phyloP scores from a whole-genome alignment of 2,113 vertebrate species.

The Syngnathus scovelli region DNA sequence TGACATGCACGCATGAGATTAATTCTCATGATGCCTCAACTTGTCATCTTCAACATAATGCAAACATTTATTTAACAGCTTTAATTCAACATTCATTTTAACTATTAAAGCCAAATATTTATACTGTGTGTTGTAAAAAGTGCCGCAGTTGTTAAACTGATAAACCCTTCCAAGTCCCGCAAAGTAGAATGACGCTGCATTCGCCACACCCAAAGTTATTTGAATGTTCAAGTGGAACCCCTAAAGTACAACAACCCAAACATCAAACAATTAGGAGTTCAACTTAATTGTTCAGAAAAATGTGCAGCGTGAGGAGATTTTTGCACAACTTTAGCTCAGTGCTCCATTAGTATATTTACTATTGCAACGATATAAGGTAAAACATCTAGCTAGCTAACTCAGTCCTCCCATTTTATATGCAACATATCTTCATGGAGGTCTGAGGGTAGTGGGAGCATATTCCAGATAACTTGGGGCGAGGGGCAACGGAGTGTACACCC shows the following conservation, averaged over 20 bases:
- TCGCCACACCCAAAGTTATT: conserved; percentile 33
- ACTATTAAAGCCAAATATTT: conserved; percentile 16
- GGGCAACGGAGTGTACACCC: background rate
- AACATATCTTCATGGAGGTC: background rate
- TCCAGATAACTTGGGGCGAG: background rate
- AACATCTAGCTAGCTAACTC: background rate
- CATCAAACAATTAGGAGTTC: background rate
- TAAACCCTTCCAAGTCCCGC: background rate
- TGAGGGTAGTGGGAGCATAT: background rate
- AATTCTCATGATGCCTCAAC: background rate
- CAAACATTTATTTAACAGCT: conserved; percentile 18
- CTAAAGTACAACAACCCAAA: background rate
- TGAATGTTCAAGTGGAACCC: background rate
- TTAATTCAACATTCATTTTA: conserved; percentile 34
- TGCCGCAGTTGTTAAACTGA: conserved; percentile 40
- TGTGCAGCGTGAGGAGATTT: too few species aligned
- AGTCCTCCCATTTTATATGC: background rate
- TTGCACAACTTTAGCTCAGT: too few species aligned
- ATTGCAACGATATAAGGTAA: background rate
- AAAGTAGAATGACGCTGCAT: conserved; percentile 23
- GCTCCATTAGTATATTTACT: too few species aligned
- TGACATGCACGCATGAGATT: background rate
- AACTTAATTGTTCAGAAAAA: too few species aligned
- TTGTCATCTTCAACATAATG: conserved; percentile 3
- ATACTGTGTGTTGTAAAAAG: conserved; percentile 31